A percentile compares a stretch with the other conserved stretches of the same genome.
These are phyloP conservation scores for Tauraco erythrolophus DNA, from an alignment of 2,113 vertebrate genomes.

Conservation along the genomic window DNA sequence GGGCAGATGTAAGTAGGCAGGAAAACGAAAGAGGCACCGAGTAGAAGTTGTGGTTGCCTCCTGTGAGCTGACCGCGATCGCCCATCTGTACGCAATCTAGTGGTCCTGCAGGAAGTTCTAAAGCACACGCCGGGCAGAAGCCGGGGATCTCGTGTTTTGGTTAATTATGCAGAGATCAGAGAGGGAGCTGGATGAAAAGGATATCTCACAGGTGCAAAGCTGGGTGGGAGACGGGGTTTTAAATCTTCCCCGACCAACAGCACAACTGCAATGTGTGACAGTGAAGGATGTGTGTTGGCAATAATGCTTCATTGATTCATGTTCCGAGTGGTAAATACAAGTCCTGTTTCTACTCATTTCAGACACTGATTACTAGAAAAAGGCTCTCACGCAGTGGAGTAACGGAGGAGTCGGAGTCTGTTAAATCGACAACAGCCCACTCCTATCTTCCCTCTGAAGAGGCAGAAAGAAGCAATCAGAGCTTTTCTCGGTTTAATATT, in stretches of 20 bases:
- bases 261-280: not conserved
- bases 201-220: not conserved
- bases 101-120: not conserved
- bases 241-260: not conserved
- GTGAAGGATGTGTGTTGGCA: slow-evolving; percentile 51
- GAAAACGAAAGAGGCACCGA: slow-evolving; percentile 34
- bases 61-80: slow-evolving; percentile 33
- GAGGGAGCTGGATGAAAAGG: not conserved
- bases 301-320: slow-evolving; percentile 44
- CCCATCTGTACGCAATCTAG: slow-evolving; percentile 15
- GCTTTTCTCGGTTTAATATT: not conserved
- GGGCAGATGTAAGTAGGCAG: slow-evolving; percentile 63
- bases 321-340: slow-evolving; percentile 26
- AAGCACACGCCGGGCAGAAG: not conserved
- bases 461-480: not conserved
- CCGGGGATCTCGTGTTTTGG: not conserved
- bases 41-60: slow-evolving; percentile 56
- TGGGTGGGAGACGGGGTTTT: not conserved
- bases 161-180: not conserved
- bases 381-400: slow-evolving; percentile 16
- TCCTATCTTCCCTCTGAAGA: not conserved
- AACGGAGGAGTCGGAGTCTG: not conserved
- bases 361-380: slow-evolving; percentile 21
- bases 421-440: not conserved
- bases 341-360: slow-evolving; percentile 36